These are phyloP conservation scores for Cataglyphis albicans DNA, from an alignment of 2,888 invertebrate species.

Conservation along the genomic window DNA sequence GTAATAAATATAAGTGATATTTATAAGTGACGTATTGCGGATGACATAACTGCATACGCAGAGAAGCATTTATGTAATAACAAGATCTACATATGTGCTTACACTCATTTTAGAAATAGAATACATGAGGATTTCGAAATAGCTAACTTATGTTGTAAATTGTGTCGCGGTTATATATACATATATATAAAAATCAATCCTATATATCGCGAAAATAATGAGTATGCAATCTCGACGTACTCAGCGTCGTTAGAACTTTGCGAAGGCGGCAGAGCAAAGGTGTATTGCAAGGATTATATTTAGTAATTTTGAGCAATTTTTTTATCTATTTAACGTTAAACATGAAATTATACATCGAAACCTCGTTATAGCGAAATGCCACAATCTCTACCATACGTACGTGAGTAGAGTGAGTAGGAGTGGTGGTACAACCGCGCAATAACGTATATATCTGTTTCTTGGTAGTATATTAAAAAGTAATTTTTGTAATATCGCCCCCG, in stretches of 20 bases:
- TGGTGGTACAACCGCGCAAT: no score
- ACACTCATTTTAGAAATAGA: constrained; percentile 72
- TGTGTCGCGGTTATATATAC: constrained; percentile 56
- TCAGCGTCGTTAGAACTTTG: constrained; percentile 28
- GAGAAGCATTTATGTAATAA: constrained; percentile 79
- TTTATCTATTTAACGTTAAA: not conserved
- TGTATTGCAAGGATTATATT: not conserved
- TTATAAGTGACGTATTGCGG: constrained; percentile 83
- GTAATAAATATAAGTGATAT: constrained; percentile 69
- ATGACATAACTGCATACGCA: constrained; percentile 81
- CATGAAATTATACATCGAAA: not conserved
- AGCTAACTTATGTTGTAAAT: constrained; percentile 73
- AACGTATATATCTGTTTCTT: no score
- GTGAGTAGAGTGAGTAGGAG: not conserved
- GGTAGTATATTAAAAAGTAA: not conserved
- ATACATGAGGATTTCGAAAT: not conserved
- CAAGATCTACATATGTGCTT: constrained; percentile 59
- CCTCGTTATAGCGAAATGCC: not conserved
- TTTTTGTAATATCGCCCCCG: no score
- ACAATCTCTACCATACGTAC: not conserved
- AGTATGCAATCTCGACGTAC: constrained; percentile 74
- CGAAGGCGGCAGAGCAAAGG: not conserved
- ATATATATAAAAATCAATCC: constrained; percentile 54
- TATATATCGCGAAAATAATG: constrained; percentile 58
- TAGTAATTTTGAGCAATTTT: not conserved